A percentile compares a stretch with the other conserved stretches of the same genome.
Conservation (phyloP, 2,113 vertebrate species). For the Oncorhynchus gorbuscha region DNA sequence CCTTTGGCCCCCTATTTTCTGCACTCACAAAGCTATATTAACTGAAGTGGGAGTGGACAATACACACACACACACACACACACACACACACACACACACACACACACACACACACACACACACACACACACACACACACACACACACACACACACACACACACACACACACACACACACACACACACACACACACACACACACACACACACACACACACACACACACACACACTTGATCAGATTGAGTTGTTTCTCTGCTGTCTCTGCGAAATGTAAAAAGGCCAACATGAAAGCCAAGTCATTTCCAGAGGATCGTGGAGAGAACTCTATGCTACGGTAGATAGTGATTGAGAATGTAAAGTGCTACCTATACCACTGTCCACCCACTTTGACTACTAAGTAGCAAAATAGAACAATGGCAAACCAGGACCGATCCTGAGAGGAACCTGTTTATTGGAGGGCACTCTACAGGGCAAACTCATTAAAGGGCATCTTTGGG, state of each 20-base stretch:
- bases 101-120: slow-evolving; percentile 5
- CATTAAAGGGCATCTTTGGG: too few relatives aligned
- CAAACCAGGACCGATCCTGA: not conserved
- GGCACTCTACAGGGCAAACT: too few relatives aligned
- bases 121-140: too few relatives aligned
- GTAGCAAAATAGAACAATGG: not conserved
- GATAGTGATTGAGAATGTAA: slow-evolving; percentile 40
- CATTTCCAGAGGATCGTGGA: not conserved
- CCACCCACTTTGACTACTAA: not conserved
- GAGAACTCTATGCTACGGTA: not conserved
- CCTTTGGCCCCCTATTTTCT: slow-evolving; percentile 47
- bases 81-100: too few relatives aligned
- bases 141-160: too few relatives aligned
- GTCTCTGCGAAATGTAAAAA: not conserved
- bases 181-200: too few relatives aligned
- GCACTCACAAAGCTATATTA: not conserved
- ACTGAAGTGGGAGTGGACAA: slow-evolving; percentile 7
- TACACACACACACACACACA: too few relatives aligned
- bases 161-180: too few relatives aligned
- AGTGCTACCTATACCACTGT: slow-evolving; percentile 25
- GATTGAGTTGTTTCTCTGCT: too few relatives aligned
- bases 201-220: too few relatives aligned
- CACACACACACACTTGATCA: too few relatives aligned
- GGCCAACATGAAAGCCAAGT: not conserved
- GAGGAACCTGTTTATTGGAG: too few relatives aligned